phyloP scores from a whole-genome alignment of 2,113 vertebrate genomes.

The Rana temporaria region DNA sequence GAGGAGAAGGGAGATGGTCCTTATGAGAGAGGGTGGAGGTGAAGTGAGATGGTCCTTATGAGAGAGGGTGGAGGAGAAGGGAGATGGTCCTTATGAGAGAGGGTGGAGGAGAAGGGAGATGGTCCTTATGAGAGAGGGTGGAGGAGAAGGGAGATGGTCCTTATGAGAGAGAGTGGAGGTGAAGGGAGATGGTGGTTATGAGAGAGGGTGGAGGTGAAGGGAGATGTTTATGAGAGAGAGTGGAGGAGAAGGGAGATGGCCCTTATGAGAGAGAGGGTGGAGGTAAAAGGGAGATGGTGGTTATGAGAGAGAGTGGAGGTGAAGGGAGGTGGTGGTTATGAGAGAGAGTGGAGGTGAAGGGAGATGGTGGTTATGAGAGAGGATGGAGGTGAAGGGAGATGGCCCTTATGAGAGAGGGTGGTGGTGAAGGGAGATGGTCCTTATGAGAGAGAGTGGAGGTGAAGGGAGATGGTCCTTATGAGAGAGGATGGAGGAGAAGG shows the following conservation, averaged over 20 bases:
- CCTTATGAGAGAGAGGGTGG: no score
- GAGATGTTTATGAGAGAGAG: background rate
- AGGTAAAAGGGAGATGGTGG: background rate
- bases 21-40: no score
- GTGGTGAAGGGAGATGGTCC: no score
- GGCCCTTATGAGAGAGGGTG: background rate
- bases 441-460: no score
- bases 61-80: no score
- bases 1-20: no score
- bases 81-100: background rate
- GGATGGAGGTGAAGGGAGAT: background rate
- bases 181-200: background rate
- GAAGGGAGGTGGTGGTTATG: background rate
- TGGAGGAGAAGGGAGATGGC: background rate
- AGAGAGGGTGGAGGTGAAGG: background rate
- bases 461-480: no score
- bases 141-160: background rate
- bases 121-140: background rate
- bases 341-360: no score
- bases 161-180: background rate
- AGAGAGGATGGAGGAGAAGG: no score
- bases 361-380: no score
- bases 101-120: background rate
- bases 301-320: background rate
- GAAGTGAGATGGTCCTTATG: no score